These are phyloP conservation scores for Protobothrops flavoviridis DNA, from an alignment of 2,113 vertebrate species.

Conservation along the genomic window DNA sequence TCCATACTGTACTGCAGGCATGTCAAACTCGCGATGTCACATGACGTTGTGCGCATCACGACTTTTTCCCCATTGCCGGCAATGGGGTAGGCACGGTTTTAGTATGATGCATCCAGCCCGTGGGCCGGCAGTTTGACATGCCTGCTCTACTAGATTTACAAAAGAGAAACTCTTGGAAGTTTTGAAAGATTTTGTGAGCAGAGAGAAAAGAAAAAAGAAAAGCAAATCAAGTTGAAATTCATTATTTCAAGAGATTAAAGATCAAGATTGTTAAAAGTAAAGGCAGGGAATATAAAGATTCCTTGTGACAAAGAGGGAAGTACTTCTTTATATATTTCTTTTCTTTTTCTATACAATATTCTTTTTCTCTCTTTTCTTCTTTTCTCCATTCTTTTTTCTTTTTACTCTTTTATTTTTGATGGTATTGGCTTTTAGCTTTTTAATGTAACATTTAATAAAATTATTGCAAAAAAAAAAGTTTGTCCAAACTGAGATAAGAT, in stretches of 20 bases:
- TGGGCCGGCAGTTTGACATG: too few species aligned
- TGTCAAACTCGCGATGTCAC: too few species aligned
- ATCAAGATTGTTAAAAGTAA: not conserved
- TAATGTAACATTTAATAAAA: not conserved
- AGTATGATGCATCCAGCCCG: too few species aligned
- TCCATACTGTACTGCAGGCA: not conserved
- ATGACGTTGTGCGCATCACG: too few species aligned
- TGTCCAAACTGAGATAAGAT: not conserved
- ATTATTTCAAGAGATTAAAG: not conserved
- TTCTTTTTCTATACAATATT: not conserved
- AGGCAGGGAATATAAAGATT: not conserved
- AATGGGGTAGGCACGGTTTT: too few species aligned
- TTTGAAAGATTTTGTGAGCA: not conserved
- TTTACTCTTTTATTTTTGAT: not conserved
- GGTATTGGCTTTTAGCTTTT: not conserved
- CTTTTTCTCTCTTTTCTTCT: not conserved
- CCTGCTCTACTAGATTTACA: not conserved
- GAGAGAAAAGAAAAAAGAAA: not conserved
- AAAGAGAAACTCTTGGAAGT: not conserved
- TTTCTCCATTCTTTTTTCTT: not conserved
- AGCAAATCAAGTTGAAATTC: not conserved
- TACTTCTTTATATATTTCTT: too few species aligned
- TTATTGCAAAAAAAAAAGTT: not conserved
- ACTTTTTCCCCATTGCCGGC: too few species aligned
- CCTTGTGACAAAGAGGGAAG: too few species aligned